Base-by-base conservation (phyloP, 1,140 invertebrate genomes). In the Phymastichus coffea region DNA sequence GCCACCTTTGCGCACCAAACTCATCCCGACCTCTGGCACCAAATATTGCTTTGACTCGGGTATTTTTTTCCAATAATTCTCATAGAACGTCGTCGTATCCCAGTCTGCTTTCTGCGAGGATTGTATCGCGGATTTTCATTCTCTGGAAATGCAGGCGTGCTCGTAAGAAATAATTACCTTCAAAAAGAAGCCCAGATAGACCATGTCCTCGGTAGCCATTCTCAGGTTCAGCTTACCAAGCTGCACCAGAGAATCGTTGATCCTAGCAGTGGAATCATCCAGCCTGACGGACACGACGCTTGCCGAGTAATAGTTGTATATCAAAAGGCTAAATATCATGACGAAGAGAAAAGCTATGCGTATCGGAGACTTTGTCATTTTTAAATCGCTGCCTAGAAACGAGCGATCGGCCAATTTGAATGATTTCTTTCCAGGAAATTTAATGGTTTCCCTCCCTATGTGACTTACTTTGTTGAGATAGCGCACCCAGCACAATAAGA, bases 241-340 rank as follows among this genome's bases (percentile, higher is more conserved):
- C 19, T 57, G 14, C 9, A 33, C 26, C 12, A 63, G 26, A 4
- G 61, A 63, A 26, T 63, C 54, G 22, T 63, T 63, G 25, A 63
- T 57, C 38, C 52, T 63, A 15, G 28, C 25, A 25, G 53, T 56
- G 3, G 54, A 48, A n/a, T 51, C 35, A 15, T 47, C 46, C 3
- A 63, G 38, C 19, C 48, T 44, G 22, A 33, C 48, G 6, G 61
- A 63, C 23, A 63, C 61, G 12, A 63, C 22, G 17, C 61, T 53
- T 6, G 61, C 61, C 10, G 47, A 57, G 23, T 63, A 63, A 23
- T 57, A 63, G 20, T 57, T 63, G 26, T 44, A 63, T 7, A 63
- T 25, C 4, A 63, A n/a, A 2, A 52, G 30, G 14, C 54, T 53
- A 22, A 63, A 63, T 14, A 38, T 28, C 49, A 60, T 43, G 12